These are phyloP conservation scores for Sarcophaga subvicina DNA, from an alignment of 2,888 invertebrate species.

Conservation along the genomic window DNA sequence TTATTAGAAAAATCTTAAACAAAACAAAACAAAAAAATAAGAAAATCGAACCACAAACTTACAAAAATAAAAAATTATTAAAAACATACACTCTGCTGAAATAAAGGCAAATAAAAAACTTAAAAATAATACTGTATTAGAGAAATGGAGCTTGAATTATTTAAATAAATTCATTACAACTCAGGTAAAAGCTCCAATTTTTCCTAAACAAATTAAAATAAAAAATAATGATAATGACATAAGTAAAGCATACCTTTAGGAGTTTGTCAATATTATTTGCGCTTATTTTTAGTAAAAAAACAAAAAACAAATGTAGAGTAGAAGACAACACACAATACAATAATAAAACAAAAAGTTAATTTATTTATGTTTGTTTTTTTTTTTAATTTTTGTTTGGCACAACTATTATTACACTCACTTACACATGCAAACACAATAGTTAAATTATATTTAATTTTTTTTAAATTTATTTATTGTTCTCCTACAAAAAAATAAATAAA, in stretches of 20 bases:
- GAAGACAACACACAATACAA: constrained; percentile 18
- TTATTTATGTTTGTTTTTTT: not conserved
- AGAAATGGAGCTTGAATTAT: constrained; percentile 65
- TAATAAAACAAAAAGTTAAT: not conserved
- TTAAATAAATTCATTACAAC: constrained; percentile 69
- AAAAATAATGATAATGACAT: constrained; percentile 13
- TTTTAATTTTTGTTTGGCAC: too few species aligned
- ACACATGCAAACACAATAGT: constrained; percentile 72
- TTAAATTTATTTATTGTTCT: constrained; percentile 76
- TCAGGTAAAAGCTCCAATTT: constrained; percentile 67
- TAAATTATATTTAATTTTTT: constrained; percentile 78
- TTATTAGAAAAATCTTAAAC: constrained; percentile 66
- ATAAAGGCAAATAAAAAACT: constrained; percentile 2
- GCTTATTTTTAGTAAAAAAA: constrained; percentile 49
- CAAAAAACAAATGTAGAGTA: not conserved
- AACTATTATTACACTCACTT: too few species aligned
- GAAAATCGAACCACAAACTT: not conserved
- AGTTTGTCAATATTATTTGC: constrained; percentile 64
- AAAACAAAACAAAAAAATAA: not conserved
- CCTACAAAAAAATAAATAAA: constrained; percentile 72
- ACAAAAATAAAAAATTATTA: not conserved
- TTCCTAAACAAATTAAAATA: constrained; percentile 34
- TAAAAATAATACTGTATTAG: constrained; percentile 1
- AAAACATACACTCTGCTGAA: constrained; percentile 30
- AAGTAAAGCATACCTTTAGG: constrained; percentile 58